Conservation (phyloP, 2,797 vertebrate species). For the Pogonophryne albipinna region DNA sequence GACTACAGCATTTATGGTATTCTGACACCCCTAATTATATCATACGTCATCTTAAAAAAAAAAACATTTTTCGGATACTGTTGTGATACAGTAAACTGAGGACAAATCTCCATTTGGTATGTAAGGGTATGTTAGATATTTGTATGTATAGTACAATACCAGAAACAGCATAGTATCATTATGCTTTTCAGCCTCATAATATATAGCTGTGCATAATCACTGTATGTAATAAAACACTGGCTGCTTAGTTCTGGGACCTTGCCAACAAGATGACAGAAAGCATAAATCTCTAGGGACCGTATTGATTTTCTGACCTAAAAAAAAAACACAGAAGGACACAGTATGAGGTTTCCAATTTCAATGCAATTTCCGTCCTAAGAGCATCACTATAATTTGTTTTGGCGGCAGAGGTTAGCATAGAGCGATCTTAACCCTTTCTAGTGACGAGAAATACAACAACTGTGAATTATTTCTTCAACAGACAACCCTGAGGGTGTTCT, state of each 20-base stretch:
- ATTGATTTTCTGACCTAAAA: constrained; percentile 13
- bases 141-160: not conserved
- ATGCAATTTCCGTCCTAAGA: constrained; percentile 11
- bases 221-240: constrained; percentile 15
- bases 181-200: not conserved
- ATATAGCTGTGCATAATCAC: constrained; percentile 9
- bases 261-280: constrained; percentile 17
- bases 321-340: not conserved
- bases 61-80: too few species aligned
- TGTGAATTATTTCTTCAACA: not conserved
- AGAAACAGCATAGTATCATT: constrained; percentile 1
- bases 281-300: constrained; percentile 2
- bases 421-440: not conserved
- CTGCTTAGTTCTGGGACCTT: constrained; percentile 4
- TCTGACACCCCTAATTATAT: too few species aligned
- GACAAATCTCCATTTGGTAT: not conserved
- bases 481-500: not conserved
- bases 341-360: constrained; percentile 20
- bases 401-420: not conserved
- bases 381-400: constrained; percentile 9
- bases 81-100: not conserved
- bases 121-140: not conserved
- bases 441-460: not conserved
- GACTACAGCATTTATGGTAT: too few species aligned
- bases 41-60: too few species aligned